Evolutionary conservation across 2,888 invertebrate genomes (phyloP).

Genomic region (Drosophila maculinotata): DNA sequence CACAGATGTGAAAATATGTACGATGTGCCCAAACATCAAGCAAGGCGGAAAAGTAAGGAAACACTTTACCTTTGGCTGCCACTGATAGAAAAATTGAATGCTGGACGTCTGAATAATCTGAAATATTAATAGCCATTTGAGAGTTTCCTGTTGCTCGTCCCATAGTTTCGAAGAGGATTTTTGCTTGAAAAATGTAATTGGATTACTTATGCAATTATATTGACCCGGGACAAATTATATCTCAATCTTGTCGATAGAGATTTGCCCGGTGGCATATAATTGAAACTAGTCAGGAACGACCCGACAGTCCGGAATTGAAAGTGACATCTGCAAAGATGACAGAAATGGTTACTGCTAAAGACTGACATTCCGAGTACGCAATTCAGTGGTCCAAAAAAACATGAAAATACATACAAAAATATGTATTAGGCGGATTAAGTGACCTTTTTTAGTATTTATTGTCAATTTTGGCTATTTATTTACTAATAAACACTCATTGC

Average conservation of each 20-base stretch:
- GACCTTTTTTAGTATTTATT: no score
- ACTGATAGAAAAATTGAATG: neutral
- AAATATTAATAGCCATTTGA: slow-evolving; percentile 19
- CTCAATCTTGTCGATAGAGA: slow-evolving; percentile 10
- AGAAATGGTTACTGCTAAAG: neutral
- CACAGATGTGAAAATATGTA: slow-evolving; percentile 14
- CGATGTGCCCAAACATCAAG: slow-evolving; percentile 39
- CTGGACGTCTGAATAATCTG: neutral
- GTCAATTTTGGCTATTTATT: no score
- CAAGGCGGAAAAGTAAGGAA: no score
- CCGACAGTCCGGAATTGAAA: slow-evolving; percentile 15
- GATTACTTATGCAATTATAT: neutral
- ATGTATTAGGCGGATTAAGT: no score
- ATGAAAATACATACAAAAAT: neutral
- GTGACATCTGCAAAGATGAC: slow-evolving; percentile 1
- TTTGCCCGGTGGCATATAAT: slow-evolving; percentile 28
- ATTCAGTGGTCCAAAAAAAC: neutral
- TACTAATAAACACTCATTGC: no score
- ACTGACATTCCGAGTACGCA: neutral
- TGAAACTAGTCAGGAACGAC: slow-evolving; percentile 15
- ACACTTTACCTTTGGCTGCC: slow-evolving; percentile 6
- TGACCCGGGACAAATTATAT: slow-evolving; percentile 26
- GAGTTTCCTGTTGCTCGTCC: slow-evolving; percentile 17
- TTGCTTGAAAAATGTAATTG: neutral
- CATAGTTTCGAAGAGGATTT: slow-evolving; percentile 4